Evolutionary conservation across 2,888 invertebrate genomes (phyloP), one percentile per base, ranked within the genome.

Genomic region (Ennomos erosarius): DNA sequence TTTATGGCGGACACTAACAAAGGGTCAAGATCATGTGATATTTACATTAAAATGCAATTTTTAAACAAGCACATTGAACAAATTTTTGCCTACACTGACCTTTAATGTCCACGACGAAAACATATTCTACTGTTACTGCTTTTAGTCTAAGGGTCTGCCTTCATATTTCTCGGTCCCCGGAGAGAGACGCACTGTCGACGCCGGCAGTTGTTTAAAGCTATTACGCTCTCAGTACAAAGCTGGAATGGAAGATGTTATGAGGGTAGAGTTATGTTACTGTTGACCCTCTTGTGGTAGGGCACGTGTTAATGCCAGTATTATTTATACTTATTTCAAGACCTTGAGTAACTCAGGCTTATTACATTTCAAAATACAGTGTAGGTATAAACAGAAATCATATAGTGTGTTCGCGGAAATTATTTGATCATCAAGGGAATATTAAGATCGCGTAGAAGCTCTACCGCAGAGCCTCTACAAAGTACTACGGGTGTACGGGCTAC

Each of bases 161-260:
- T 75, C 75, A 74, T 78, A 79, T 77, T 74, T 71, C 73, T 65
- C 71, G 34, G 50, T 76, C 83, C 67, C 75, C 58, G 56, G 81
- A 75, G 76, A 67, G 65, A 64, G 65, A 64, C 73, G 68, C 70
- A 64, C 73, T 71, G 72, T 69, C 69, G 69, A 73, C 69, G 65
- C 75, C 69, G 68, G 74, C 75, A 77, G 73, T 73, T 70, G 74
- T 76, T 79, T 77, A 78, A 59, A 78, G 73, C 79, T 71, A 71
- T 75, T 78, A 74, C 71, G 71, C 71, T 72, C 62, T 64, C 67
- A 69, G 70, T 76, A 77, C 78, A 75, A 75, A 71, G 65, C 68
- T 61, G 64, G 65, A 64, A 62, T 59, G 59, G 64, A 64, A 57
- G 55, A 60, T 40, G 38, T 48, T 58, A 53, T 53, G 53, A 49